These are phyloP conservation scores for Prunella strophiata DNA, from an alignment of 2,797 vertebrate genomes.

Conservation along the genomic window DNA sequence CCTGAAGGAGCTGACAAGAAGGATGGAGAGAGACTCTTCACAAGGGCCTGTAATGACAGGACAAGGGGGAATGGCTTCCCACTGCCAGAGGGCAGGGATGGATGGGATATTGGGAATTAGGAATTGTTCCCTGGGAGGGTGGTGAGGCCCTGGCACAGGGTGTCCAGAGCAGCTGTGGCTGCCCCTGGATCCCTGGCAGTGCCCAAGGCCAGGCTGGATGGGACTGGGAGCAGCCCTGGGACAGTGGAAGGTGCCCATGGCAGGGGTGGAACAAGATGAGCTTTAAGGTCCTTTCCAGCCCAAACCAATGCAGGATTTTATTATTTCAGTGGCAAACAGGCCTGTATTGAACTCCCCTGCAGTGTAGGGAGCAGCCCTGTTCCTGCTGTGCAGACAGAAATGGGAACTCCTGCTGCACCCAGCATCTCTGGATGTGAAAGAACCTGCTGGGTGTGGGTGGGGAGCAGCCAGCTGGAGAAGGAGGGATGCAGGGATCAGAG, in stretches of 20 bases:
- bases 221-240: not conserved
- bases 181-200: not conserved
- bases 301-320: not conserved
- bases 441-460: not conserved
- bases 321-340: accelerated
- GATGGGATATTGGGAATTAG: not conserved
- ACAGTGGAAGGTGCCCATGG: accelerated
- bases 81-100: accelerated
- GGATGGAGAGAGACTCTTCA: not conserved
- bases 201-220: accelerated
- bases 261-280: accelerated
- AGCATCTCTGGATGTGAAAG: too few species aligned
- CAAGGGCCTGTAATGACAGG: not conserved
- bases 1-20: not conserved
- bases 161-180: not conserved
- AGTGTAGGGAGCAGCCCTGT: not conserved
- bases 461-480: not conserved
- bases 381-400: not conserved
- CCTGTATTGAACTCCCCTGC: accelerated
- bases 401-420: not conserved
- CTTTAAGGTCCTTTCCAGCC: not conserved
- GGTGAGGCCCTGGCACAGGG: not conserved
- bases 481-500: not conserved
- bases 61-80: not conserved
- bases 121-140: not conserved